phyloP scores from a whole-genome alignment of 2,113 vertebrate genomes.

The Phaetusa simplex region DNA sequence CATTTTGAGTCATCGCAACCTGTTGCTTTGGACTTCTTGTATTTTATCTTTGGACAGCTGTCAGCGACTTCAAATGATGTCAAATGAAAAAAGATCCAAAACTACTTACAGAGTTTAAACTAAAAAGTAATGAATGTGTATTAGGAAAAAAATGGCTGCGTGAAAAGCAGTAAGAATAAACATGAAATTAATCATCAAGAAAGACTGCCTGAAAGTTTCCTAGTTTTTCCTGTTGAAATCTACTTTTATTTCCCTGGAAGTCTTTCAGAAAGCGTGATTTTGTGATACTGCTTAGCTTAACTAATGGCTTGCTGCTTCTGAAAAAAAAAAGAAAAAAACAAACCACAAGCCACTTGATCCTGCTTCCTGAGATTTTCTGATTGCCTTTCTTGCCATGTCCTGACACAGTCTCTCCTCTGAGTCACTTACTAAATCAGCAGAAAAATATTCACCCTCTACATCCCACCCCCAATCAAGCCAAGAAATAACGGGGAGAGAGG shows the following conservation, averaged over 20 bases:
- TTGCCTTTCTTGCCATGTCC: not conserved
- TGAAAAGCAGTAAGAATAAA: not conserved
- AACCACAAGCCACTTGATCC: not conserved
- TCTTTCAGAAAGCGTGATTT: not conserved
- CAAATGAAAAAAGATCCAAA: not conserved
- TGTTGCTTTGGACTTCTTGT: not conserved
- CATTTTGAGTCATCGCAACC: not conserved
- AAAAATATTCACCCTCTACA: not conserved
- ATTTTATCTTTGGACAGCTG: not conserved
- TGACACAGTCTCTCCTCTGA: not conserved
- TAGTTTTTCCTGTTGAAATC: not conserved
- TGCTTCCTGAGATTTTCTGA: not conserved
- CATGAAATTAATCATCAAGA: not conserved
- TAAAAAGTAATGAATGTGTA: not conserved
- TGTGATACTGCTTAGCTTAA: not conserved
- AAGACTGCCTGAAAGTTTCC: not conserved
- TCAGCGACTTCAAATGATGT: not conserved
- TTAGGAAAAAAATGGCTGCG: not conserved
- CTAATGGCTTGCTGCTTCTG: not conserved
- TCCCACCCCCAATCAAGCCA: not conserved
- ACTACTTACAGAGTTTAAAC: not conserved
- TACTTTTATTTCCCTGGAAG: not conserved
- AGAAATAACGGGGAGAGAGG: not conserved
- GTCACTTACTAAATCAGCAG: not conserved
- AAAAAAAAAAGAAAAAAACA: not conserved